phyloP scores from a whole-genome alignment of 2,113 vertebrate genomes.

The Charina bottae region DNA sequence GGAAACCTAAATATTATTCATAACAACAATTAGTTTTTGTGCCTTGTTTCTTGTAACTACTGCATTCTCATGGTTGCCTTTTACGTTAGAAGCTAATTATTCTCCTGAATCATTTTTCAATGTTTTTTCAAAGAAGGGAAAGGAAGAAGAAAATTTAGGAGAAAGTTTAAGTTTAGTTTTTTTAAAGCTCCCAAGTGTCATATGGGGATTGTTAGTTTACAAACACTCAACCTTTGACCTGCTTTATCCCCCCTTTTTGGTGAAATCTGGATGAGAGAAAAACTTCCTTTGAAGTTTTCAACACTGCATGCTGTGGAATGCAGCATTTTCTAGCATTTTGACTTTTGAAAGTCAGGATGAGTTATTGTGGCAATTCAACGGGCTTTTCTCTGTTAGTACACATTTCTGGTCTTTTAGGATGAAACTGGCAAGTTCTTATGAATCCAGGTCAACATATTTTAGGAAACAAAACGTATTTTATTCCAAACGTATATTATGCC shows the following conservation, averaged over 20 bases:
- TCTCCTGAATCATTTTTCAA: conserved; percentile 2
- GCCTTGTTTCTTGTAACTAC: not conserved
- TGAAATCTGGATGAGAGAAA: conserved; percentile 56
- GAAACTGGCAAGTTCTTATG: not conserved
- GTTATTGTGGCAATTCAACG: conserved; percentile 49
- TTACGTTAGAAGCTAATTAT: conserved; percentile 5
- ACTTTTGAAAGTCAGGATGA: conserved; percentile 59
- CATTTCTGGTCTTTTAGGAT: not conserved
- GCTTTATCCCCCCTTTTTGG: conserved; percentile 51
- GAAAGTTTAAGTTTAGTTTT: conserved; percentile 16
- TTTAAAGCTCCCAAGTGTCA: conserved; percentile 64
- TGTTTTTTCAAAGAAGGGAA: conserved; percentile 10
- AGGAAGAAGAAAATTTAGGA: conserved; percentile 11
- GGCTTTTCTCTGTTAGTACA: conserved; percentile 17
- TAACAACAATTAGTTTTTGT: not conserved
- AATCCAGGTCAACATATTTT: not conserved
- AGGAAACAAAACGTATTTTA: not conserved
- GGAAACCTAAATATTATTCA: not conserved
- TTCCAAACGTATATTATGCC: not conserved
- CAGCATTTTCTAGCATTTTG: conserved; percentile 21
- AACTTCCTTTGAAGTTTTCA: conserved; percentile 72
- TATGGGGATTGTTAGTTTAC: conserved; percentile 75
- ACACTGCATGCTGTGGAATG: conserved; percentile 59
- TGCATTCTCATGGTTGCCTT: accelerated
- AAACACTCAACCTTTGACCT: conserved; percentile 71